phyloP scores from a whole-genome alignment of 2,113 vertebrate species.

The Aphelocoma coerulescens region DNA sequence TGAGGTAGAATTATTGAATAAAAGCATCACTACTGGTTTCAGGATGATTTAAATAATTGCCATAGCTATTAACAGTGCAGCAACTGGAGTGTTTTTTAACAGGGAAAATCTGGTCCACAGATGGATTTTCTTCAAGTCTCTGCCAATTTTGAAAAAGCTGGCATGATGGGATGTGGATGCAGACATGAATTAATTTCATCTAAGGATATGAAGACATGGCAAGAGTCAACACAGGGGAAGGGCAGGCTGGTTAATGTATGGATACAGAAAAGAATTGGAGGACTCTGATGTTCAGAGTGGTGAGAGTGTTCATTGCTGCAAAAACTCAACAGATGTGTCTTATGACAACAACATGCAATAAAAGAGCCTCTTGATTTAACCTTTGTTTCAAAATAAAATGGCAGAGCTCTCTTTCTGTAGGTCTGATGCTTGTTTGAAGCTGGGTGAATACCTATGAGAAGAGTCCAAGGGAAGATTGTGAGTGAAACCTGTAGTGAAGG shows the following conservation, averaged over 20 bases:
- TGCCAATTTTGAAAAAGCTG: neutral
- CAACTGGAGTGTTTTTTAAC: neutral
- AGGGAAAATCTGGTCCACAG: neutral
- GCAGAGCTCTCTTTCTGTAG: neutral
- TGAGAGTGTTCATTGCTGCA: neutral
- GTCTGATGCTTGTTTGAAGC: neutral
- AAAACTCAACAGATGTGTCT: neutral
- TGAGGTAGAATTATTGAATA: neutral
- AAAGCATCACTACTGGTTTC: neutral
- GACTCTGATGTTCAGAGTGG: neutral
- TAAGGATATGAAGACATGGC: neutral
- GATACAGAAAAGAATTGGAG: neutral
- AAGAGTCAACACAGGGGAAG: neutral
- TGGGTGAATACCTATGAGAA: neutral
- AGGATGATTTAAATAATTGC: slow-evolving; percentile 2
- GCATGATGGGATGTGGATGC: neutral
- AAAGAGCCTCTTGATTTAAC: neutral
- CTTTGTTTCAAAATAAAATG: neutral
- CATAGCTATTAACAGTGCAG: neutral
- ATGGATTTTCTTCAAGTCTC: neutral
- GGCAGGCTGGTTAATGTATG: neutral
- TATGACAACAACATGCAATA: neutral
- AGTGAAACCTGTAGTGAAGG: neutral
- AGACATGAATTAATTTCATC: neutral
- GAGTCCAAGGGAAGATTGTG: neutral